A percentile compares a stretch with the other conserved stretches of the same genome.
Evolutionary conservation across 2,797 vertebrate species (phyloP).

Genomic region (Lepilemur ruficaudatus): DNA sequence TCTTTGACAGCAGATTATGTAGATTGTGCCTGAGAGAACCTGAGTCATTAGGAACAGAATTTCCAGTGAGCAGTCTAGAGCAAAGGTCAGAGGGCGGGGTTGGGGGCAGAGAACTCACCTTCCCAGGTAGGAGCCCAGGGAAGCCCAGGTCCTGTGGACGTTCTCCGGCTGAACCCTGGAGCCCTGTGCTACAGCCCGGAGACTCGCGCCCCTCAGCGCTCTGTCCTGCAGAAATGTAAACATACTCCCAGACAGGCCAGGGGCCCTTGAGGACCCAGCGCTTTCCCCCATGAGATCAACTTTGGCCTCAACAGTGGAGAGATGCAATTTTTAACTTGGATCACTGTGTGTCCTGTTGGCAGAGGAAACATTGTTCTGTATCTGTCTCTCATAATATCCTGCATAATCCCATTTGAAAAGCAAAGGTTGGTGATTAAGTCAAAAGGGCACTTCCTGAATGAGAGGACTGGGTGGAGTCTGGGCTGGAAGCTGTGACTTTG

Average conservation of each 20-base stretch:
- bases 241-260: not conserved
- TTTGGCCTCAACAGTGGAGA: not conserved
- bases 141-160: slow-evolving; percentile 85
- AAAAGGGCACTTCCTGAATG: not conserved
- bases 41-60: slow-evolving; percentile 80
- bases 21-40: slow-evolving; percentile 85
- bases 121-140: slow-evolving; percentile 72
- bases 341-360: not conserved
- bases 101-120: slow-evolving; percentile 79
- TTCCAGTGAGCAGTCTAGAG: slow-evolving; percentile 78
- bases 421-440: not conserved
- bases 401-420: not conserved
- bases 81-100: slow-evolving; percentile 78
- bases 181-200: not conserved
- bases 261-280: not conserved
- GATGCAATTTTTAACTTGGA: not conserved
- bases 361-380: not conserved
- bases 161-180: slow-evolving; percentile 85
- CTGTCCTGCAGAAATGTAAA: slow-evolving; percentile 32
- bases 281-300: slow-evolving; percentile 11
- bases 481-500: not conserved
- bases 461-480: not conserved
- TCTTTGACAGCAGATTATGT: slow-evolving; percentile 89
- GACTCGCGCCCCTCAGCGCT: not conserved
- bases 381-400: not conserved